Base-by-base conservation (phyloP, 2,113 vertebrate genomes). In the Galemys pyrenaicus region DNA sequence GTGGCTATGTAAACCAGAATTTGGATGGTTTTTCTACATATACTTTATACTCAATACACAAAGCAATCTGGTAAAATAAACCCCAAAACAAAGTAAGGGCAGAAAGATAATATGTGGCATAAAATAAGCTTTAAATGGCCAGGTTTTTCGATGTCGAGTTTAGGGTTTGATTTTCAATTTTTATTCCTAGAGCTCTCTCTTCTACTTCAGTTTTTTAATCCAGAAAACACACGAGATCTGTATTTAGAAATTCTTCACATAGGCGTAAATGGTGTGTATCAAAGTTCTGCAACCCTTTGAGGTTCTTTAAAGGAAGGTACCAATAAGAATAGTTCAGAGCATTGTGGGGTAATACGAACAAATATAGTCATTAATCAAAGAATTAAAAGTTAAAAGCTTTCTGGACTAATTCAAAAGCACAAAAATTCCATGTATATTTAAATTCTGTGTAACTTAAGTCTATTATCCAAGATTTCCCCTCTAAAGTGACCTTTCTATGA, bases 351-450 rank as follows among this genome's bases (percentile, higher is more conserved):
- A 80, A 84, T 1, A 65, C 6, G 26, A 90, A 12, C 26, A 94
- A 96, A 77, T 73, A 26, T 65, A 67, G 77, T 84, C 54, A 95
- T 44, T 44, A 19, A 92, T 68, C 9, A 86, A 90, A 80, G 51
- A 86, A 39, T 64, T 89, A 46, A 86, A 80, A 84, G 60, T 64
- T 89, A 46, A 86, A 80, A 84, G 60, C 30, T 54, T 92, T 91
- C 37, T 24, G 11, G 32, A 84, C 46, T 89, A 94, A 85, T 20
- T 15, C 24, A 83, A 83, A 90, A 90, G 37, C 56, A 96, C 1
- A 90, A 87, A 94, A 88, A 68, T 62, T 41, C 24, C 9, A 2
- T 46, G 16, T 71, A 37, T 56, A 91, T 35, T 30, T 0, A 85
- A 95, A 54, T 56, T 71, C 37, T 30, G 19, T 54, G 22, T 77